phyloP scores from a whole-genome alignment of 1,140 invertebrate genomes.

The Vanessa tameamea region DNA sequence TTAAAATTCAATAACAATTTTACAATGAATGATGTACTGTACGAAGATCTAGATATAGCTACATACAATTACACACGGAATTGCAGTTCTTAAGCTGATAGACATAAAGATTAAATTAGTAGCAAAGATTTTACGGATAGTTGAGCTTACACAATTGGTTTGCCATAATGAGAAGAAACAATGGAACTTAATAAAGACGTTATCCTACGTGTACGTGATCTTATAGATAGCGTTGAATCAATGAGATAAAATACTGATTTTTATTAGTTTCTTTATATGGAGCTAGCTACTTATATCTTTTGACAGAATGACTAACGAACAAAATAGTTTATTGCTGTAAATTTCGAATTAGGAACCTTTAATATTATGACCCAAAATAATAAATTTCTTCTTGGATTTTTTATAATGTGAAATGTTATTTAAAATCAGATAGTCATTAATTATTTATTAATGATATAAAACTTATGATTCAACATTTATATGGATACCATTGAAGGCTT shows the following conservation, averaged over 20 bases:
- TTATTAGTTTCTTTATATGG: constrained; percentile 6
- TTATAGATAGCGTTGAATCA: constrained; percentile 20
- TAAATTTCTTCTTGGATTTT: too few relatives aligned
- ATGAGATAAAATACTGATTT: constrained; percentile 17
- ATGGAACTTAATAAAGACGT: constrained; percentile 75
- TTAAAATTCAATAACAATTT: constrained; percentile 9
- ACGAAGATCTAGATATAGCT: neutral
- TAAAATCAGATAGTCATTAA: too few relatives aligned
- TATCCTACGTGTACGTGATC: constrained; percentile 38
- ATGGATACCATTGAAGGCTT: neutral
- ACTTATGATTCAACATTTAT: neutral
- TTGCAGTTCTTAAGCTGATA: constrained; percentile 15
- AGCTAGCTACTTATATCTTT: neutral
- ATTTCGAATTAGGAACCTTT: too few relatives aligned
- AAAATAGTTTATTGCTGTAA: too few relatives aligned
- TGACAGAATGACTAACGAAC: too few relatives aligned
- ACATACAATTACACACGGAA: neutral
- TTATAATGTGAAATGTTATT: too few relatives aligned
- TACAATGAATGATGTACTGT: neutral
- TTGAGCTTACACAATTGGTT: constrained; percentile 53
- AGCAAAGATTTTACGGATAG: constrained; percentile 6
- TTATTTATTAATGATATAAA: too few relatives aligned
- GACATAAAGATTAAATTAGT: constrained; percentile 22
- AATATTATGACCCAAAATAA: too few relatives aligned
- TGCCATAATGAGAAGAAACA: constrained; percentile 75